Evolutionary conservation across 2,797 vertebrate species (phyloP), one percentile per base, ranked within the genome.

Genomic region (Leptatherina wallacei): DNA sequence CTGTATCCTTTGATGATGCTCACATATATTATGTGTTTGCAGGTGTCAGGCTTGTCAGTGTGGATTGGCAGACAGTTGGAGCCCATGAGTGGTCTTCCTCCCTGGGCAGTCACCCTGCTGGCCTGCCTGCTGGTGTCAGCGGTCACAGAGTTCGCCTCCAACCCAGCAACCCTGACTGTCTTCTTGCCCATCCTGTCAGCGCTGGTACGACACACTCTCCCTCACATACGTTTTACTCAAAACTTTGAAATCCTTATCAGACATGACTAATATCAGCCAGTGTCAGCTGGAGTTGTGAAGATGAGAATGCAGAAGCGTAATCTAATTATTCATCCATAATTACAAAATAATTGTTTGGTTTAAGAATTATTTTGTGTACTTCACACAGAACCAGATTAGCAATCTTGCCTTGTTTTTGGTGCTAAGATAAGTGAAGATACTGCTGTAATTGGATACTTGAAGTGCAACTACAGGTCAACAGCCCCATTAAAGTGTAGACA

Each of bases 21-120:
- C 33, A 69, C 20, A 6, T 5, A 1, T 30, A 20, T 44, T 27
- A 71, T 72, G 73, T 72, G 71, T 32, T 61, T 24, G 2, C 89
- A 99, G 98, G 97, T 95, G 69, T 99, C 98, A 0, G 98, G 97
- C 30, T 94, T 99, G 77, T 99, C 97, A 0, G 95, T 96, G 0
- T 99, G 97, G 98, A 98, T 99, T 3, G 98, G 98, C 42, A 93
- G 90, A 51, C 98, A 99, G 93, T 96, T 99, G 96, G 94, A 99
- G 73, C 97, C 96, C 68, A 95, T 99, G 92, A 98, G 96, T 14
- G 97, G 96, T 62, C 96, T 99, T 77, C 97, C 98, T 0, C 96
- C 94, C 0, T 99, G 98, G 98, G 95, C 95, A 0, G 95, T 99
- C 88, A 97, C 96, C 57, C 94, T 99, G 72, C 92, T 99, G 81